These are phyloP conservation scores for Platycnemis pennipes DNA, from an alignment of 2,888 invertebrate genomes.

Conservation along the genomic window DNA sequence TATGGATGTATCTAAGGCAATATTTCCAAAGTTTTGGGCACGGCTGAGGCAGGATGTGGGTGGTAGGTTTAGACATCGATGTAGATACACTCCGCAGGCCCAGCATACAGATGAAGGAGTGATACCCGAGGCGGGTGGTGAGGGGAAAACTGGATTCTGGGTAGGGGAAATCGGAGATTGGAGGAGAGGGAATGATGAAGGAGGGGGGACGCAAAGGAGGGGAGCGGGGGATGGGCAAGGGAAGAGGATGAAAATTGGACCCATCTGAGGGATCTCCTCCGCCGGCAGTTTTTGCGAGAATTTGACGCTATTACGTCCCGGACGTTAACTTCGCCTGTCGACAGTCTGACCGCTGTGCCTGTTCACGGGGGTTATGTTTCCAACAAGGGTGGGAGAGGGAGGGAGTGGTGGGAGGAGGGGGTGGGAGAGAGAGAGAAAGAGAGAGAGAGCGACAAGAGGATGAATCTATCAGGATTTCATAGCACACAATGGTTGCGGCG, in stretches of 20 bases:
- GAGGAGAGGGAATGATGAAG: neutral
- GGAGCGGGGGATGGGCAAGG: neutral
- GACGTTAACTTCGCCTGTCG: slow-evolving; percentile 8
- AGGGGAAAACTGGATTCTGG: neutral
- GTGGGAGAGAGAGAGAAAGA: neutral
- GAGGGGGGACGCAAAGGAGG: neutral
- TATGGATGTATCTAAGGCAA: too few relatives aligned
- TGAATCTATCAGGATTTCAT: slow-evolving; percentile 32
- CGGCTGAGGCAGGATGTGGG: too few relatives aligned
- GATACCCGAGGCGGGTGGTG: neutral
- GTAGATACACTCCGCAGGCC: too few relatives aligned
- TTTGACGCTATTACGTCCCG: neutral
- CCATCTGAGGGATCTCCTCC: neutral
- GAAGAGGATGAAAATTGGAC: neutral
- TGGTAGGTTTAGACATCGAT: too few relatives aligned
- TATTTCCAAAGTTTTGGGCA: too few relatives aligned
- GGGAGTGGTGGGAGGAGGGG: neutral
- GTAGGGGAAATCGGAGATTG: neutral
- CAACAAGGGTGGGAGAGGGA: neutral
- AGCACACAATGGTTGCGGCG: neutral
- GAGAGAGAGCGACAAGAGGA: neutral
- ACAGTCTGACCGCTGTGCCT: neutral
- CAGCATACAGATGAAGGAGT: too few relatives aligned
- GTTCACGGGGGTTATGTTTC: neutral
- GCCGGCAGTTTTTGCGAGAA: neutral